phyloP scores from a whole-genome alignment of 1,140 invertebrate genomes.

The Trichomalopsis sarcophagae region DNA sequence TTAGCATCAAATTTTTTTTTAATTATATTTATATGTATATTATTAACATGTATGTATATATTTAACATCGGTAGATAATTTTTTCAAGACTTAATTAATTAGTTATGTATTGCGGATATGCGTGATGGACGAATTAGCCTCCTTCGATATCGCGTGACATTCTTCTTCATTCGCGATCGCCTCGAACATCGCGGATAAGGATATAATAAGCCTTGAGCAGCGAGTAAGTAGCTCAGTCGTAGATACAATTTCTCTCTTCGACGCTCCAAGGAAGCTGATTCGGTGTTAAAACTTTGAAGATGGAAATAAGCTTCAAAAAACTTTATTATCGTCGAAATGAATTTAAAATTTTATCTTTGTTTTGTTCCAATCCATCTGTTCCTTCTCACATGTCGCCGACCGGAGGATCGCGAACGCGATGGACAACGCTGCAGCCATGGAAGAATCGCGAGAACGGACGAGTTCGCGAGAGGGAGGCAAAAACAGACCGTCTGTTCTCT shows the following conservation, averaged over 20 bases:
- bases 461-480: slow-evolving; percentile 49
- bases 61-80: slow-evolving; percentile 70
- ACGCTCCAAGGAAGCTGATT: slow-evolving; percentile 12
- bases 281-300: not conserved
- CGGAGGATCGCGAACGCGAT: not conserved
- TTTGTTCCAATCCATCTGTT: not conserved
- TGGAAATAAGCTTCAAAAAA: slow-evolving; percentile 19
- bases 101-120: slow-evolving; percentile 12
- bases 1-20: slow-evolving; percentile 42
- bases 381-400: not conserved
- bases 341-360: not conserved
- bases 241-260: not conserved
- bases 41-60: slow-evolving; percentile 69
- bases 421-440: not conserved
- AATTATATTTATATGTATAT: slow-evolving; percentile 49
- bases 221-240: too few relatives aligned
- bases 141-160: not conserved
- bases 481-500: not conserved
- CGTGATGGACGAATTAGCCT: slow-evolving; percentile 21
- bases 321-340: not conserved
- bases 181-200: too few relatives aligned
- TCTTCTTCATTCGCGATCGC: too few relatives aligned
- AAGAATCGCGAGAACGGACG: slow-evolving; percentile 52
- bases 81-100: slow-evolving; percentile 62
- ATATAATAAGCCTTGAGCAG: too few relatives aligned